phyloP scores from a whole-genome alignment of 2,797 vertebrate species.

The Catostomus latipinnis region DNA sequence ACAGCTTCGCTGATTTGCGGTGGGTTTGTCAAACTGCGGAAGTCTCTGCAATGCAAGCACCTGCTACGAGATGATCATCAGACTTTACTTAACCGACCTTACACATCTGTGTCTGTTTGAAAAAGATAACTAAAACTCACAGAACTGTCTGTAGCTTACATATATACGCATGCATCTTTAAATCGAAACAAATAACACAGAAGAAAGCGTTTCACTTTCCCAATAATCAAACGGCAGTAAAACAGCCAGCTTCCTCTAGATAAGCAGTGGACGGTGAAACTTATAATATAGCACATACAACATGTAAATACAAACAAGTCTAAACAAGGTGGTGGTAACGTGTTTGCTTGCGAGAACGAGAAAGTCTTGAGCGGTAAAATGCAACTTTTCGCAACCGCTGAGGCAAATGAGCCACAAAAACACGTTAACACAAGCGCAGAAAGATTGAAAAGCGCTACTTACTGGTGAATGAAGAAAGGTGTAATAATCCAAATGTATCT shows the following conservation, averaged over 20 bases:
- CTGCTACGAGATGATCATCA: constrained; percentile 45
- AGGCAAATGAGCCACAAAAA: neutral
- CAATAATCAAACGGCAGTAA: neutral
- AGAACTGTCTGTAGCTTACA: too few species aligned
- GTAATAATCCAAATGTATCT: constrained; percentile 12
- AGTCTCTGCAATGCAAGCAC: constrained; percentile 44
- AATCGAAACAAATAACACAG: neutral
- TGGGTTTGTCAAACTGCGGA: constrained; percentile 33
- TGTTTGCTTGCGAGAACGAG: neutral
- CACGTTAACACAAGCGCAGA: neutral
- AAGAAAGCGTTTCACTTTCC: neutral
- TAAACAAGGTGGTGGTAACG: neutral
- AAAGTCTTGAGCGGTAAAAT: constrained; percentile 6
- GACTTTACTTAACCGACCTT: neutral
- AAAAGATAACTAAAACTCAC: constrained; percentile 7
- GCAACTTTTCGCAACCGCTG: neutral
- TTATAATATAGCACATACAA: neutral
- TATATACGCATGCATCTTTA: neutral
- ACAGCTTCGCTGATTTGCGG: neutral
- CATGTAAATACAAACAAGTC: neutral
- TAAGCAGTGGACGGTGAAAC: neutral
- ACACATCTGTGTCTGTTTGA: neutral
- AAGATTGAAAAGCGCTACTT: constrained; percentile 22
- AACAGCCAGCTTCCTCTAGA: neutral
- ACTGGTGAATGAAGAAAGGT: neutral